Conservation (phyloP, 2,113 vertebrate species). For the Talpa occidentalis region DNA sequence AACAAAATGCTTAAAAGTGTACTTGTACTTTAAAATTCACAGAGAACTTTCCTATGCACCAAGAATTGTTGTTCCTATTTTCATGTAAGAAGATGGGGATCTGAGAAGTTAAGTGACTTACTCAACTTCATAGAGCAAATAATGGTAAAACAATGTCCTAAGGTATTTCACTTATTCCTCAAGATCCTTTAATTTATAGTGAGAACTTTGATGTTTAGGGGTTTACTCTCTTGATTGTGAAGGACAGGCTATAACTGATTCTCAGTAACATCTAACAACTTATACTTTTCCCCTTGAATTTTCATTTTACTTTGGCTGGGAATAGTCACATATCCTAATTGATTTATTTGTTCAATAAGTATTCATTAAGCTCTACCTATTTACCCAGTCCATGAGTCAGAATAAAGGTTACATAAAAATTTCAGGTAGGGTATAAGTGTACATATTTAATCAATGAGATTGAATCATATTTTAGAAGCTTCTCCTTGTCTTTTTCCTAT, state of each 20-base stretch:
- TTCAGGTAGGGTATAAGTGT: neutral
- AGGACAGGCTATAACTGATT: slow-evolving; percentile 30
- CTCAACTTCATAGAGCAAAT: neutral
- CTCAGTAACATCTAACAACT: slow-evolving; percentile 19
- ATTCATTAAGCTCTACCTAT: slow-evolving; percentile 41
- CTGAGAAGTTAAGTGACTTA: neutral
- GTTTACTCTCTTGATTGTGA: neutral
- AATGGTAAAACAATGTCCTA: neutral
- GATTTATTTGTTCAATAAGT: slow-evolving; percentile 33
- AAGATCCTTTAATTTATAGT: neutral
- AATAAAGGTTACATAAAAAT: slow-evolving; percentile 51
- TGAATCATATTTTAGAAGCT: neutral
- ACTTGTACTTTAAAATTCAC: neutral
- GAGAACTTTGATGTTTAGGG: neutral
- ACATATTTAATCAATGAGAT: slow-evolving; percentile 25
- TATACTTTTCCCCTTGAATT: neutral
- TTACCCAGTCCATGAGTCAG: slow-evolving; percentile 22
- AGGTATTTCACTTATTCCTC: neutral
- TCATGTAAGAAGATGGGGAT: neutral
- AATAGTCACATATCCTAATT: slow-evolving; percentile 35
- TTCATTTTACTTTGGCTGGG: slow-evolving; percentile 51
- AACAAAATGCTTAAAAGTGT: neutral
- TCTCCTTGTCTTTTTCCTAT: neutral
- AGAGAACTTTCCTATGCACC: neutral
- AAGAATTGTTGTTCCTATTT: neutral